These are phyloP conservation scores for Gryllus longicercus DNA, from an alignment of 2,888 invertebrate genomes.

Conservation along the genomic window DNA sequence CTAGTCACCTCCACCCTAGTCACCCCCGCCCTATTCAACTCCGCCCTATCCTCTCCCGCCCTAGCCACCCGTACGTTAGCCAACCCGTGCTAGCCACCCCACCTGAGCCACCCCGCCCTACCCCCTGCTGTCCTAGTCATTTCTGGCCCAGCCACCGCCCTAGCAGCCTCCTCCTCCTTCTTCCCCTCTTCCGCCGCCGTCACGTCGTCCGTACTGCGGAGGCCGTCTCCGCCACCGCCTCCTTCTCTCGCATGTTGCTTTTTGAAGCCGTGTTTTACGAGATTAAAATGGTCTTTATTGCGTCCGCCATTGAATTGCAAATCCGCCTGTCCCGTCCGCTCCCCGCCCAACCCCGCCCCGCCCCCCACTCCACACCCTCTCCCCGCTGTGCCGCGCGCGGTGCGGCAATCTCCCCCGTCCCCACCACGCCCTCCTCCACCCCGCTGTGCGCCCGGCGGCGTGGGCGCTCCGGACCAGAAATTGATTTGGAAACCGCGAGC, in stretches of 20 bases:
- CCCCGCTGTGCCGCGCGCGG: not conserved
- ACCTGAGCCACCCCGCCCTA: too few species aligned
- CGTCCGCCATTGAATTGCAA: constrained; percentile 8
- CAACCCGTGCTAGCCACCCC: too few species aligned
- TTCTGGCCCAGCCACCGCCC: not conserved
- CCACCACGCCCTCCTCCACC: not conserved
- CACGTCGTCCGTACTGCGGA: too few species aligned
- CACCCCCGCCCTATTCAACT: not conserved
- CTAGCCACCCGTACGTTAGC: too few species aligned
- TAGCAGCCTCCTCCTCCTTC: not conserved
- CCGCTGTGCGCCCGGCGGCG: not conserved
- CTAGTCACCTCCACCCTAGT: not conserved
- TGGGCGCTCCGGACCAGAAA: not conserved
- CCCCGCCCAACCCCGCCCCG: not conserved
- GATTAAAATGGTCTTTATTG: constrained; percentile 17
- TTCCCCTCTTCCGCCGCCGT: too few species aligned
- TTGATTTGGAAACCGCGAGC: not conserved
- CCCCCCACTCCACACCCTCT: not conserved
- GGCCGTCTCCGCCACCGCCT: too few species aligned
- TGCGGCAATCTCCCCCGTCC: not conserved
- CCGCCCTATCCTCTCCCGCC: not conserved
- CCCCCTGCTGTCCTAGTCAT: not conserved
- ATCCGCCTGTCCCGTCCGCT: not conserved
- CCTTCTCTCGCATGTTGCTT: constrained; percentile 17
- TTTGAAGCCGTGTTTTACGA: constrained; percentile 17